Base-by-base conservation (phyloP, 2,888 invertebrate genomes). In the Troglohyphantes excavatus region DNA sequence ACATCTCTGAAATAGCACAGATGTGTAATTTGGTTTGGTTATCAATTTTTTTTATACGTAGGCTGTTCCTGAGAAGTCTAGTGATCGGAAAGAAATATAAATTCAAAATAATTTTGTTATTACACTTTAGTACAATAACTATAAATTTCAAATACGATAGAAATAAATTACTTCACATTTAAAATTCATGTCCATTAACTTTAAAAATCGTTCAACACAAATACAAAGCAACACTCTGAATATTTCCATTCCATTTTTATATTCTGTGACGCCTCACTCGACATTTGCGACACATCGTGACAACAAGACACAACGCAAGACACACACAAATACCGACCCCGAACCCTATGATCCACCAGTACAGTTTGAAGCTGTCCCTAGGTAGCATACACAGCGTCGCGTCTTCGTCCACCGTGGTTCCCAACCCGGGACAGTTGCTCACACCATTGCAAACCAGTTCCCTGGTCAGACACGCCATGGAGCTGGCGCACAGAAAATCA, bases 381-480 rank as follows among this genome's bases (percentile, higher is more conserved):
- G 82, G 89, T 2, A 86, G 26, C 0, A 78, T 39, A 26, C 91
- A 91, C 21, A 91, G 23, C 2, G 76, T 84, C 9, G 53, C n/a
- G 26, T 90, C 91, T 61, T 91, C 91, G 23, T 91, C 91, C 2
- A 72, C 91, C 5, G 81, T 72, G 13, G 70, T 78, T 21, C 95
- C 96, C 68, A 59, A 26, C 6, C 88, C 83, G 2, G 91, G 91
- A 93, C 98, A 98, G 93, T 98, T 98, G 21, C 96, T 95, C 1
- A 97, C 95, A 5, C 97, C 97, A 93, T 98, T 97, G 93, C 98
- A 98, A 0, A 97, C 95, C 33, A 97, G 94, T 92, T 96, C 95
- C 26, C 96, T 95, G 5, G 97, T 97, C 93, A 98, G 97, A 93
- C 98, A 98, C 26, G 96, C 94, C 92, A 96, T 96, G 3, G 97